Percentiles rank a stretch among this genome's conserved stretches.
These are phyloP conservation scores for Chiropotes sagulatus DNA, from an alignment of 2,797 vertebrate genomes.

Conservation along the genomic window DNA sequence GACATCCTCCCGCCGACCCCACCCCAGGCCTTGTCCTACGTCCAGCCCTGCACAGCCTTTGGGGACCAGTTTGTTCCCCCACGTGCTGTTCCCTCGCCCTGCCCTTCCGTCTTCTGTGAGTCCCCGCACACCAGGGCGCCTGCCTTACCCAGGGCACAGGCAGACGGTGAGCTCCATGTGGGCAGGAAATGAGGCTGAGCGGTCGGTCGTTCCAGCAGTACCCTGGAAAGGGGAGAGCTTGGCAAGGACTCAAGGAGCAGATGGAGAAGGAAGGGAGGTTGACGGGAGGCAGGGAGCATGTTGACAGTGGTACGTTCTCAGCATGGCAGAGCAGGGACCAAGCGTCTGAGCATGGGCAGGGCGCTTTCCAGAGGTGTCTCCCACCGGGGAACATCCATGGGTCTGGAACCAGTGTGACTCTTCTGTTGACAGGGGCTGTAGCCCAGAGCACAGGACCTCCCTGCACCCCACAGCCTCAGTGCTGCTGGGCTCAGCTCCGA, in stretches of 20 bases:
- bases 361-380: accelerated
- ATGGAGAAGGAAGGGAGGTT: neutral
- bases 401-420: neutral
- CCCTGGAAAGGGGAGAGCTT: no score
- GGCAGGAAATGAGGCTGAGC: neutral
- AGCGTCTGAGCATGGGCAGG: accelerated
- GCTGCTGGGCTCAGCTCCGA: neutral
- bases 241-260: neutral
- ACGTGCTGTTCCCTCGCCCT: accelerated
- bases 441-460: neutral
- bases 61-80: accelerated
- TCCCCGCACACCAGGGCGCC: neutral
- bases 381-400: neutral
- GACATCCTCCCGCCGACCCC: neutral
- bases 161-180: accelerated
- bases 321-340: accelerated
- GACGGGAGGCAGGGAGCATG: no score
- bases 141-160: neutral
- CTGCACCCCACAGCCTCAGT: accelerated
- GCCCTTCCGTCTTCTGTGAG: accelerated
- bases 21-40: neutral
- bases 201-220: neutral
- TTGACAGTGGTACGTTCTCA: accelerated
- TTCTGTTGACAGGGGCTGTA: accelerated
- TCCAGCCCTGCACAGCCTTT: no score